phyloP scores from a whole-genome alignment of 2,888 invertebrate genomes.

The Hydropsyche betteni region DNA sequence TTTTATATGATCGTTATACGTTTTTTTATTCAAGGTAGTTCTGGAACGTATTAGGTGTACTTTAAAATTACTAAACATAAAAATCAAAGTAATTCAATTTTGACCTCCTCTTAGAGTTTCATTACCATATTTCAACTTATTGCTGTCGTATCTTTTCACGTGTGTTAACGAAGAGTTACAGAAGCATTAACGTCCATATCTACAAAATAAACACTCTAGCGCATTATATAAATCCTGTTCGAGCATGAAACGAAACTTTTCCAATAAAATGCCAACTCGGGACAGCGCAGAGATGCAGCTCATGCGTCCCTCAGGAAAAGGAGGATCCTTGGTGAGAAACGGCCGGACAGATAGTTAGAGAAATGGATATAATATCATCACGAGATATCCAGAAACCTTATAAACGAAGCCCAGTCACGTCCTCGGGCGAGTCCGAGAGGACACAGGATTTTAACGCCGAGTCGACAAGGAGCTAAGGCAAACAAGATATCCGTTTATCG shows the following conservation, averaged over 20 bases:
- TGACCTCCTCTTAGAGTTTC: too few relatives aligned
- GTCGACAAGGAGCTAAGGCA: constrained; percentile 12
- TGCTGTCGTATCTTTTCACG: too few relatives aligned
- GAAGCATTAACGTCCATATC: not conserved
- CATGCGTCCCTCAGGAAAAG: constrained; percentile 21
- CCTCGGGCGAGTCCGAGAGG: not conserved
- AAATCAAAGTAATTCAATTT: too few relatives aligned
- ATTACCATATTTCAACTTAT: too few relatives aligned
- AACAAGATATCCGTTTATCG: constrained; percentile 37
- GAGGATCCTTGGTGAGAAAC: not conserved
- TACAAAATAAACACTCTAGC: not conserved
- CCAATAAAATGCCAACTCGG: constrained; percentile 31
- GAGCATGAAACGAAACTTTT: constrained; percentile 23
- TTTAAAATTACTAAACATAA: too few relatives aligned
- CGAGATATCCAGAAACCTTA: too few relatives aligned
- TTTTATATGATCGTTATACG: too few relatives aligned
- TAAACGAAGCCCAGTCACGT: constrained; percentile 10
- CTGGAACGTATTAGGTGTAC: too few relatives aligned
- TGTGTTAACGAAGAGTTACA: too few relatives aligned
- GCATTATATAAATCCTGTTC: not conserved
- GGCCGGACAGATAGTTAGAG: not conserved
- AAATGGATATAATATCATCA: not conserved
- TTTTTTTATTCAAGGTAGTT: too few relatives aligned
- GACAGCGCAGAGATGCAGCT: constrained; percentile 30
- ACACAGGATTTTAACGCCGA: not conserved